These are phyloP conservation scores for Stomatorhinus ivindoensis DNA, from an alignment of 2,113 vertebrate species.

Conservation along the genomic window DNA sequence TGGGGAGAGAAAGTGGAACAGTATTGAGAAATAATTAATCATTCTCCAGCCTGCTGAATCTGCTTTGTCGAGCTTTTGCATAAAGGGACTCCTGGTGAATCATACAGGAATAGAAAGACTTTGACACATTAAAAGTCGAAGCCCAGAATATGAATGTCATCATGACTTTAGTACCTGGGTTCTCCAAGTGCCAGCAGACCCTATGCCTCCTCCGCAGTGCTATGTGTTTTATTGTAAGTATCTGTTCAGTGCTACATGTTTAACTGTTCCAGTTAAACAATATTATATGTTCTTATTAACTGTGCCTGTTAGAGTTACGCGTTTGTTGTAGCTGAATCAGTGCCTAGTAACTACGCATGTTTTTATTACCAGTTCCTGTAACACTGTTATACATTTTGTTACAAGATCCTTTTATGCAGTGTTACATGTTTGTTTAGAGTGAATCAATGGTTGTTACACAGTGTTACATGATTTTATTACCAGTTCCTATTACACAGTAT, in stretches of 20 bases:
- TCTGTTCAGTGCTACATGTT: not conserved
- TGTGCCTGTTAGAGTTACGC: not conserved
- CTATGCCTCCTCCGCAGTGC: not conserved
- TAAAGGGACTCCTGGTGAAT: slow-evolving; percentile 36
- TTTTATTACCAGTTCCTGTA: not conserved
- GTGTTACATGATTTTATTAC: not conserved
- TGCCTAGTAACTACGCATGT: not conserved
- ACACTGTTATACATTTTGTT: not conserved
- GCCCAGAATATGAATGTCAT: not conserved
- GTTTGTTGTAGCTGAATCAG: not conserved
- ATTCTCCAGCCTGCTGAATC: slow-evolving; percentile 32
- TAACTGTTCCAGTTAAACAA: not conserved
- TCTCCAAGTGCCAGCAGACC: too few relatives aligned
- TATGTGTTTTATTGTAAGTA: not conserved
- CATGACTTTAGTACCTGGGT: not conserved
- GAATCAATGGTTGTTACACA: not conserved
- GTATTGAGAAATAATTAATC: slow-evolving; percentile 37
- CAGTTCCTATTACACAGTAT: not conserved
- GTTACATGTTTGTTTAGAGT: not conserved
- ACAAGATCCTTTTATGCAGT: not conserved
- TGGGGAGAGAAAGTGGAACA: slow-evolving; percentile 38
- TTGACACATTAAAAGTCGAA: not conserved
- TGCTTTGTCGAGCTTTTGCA: slow-evolving; percentile 40
- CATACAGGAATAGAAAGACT: slow-evolving; percentile 39
- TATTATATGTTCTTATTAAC: not conserved